Base-by-base conservation (phyloP, 2,113 vertebrate genomes). In the Gobio gobio region DNA sequence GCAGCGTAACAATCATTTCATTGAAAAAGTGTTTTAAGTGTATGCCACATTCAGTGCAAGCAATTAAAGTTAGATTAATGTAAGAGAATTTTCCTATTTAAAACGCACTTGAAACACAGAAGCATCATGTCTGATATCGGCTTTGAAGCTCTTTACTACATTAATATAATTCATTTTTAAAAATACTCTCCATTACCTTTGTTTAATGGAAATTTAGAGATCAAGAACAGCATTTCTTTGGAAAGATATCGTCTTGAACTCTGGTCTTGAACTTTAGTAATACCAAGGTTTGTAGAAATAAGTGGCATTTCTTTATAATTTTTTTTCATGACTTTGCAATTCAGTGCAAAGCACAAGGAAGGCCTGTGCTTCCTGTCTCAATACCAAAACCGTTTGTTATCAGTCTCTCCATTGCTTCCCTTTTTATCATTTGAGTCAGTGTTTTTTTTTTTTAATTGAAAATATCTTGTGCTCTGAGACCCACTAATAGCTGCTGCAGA, bases 341-440 rank as follows among this genome's bases (percentile, higher is more conserved):
- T 87, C 83, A 49, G 26, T 26, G 72, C 78, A 87, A 85, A 33
- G 26, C 74, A 33, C 49, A 76, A 76, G 73, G 73, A 76, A 76
- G 74, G 49, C 10, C 10, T 16, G 5, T 29, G 22, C 40, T 77
- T 87, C 86, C 85, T 43, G 10, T 82, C 72, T 70, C 20, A 33
- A 51, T 66, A 22, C 20, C 18, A 14, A 22, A 78, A n/a, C 45
- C 3, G 1, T 2, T 33, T 47, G n/a, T 49, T 49, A 51, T 66
- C 78, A 13, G 5, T 68, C 24, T 33, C 2, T 26, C 40, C 29
- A 51, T 22, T 68, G 61, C 45, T 43, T 29, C 45, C 43, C 6
- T 40, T 80, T 49, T 49, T 36, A 45, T 45, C 14, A 54, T 16
- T 29, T 64, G 66, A 36, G 2, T n/a, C 3, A 20, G n/a, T 26